Percentiles rank a stretch among this genome's conserved stretches.
Conservation (phyloP, 1,140 invertebrate species). For the Holotrichia oblita region DNA sequence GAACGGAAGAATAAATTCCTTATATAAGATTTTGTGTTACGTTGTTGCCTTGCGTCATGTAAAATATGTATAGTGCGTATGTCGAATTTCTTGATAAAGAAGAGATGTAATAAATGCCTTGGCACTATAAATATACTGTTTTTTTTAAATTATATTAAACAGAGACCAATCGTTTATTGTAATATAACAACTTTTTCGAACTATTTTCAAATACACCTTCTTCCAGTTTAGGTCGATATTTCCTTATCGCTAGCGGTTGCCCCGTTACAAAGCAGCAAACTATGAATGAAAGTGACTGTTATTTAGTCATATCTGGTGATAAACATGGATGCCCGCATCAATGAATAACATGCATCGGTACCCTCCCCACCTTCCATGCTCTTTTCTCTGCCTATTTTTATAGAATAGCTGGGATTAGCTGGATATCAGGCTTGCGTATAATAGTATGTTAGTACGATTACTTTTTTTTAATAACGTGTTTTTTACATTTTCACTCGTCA, state of each 20-base stretch:
- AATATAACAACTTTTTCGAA: conserved; percentile 15
- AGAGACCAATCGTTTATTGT: too few species aligned
- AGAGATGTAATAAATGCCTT: too few species aligned
- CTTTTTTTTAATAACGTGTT: too few species aligned
- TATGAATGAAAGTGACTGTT: conserved; percentile 22
- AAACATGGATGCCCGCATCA: conserved; percentile 5
- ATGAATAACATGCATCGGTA: conserved; percentile 18
- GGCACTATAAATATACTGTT: too few species aligned
- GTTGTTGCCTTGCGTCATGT: neutral
- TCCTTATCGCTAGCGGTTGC: neutral
- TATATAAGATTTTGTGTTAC: neutral
- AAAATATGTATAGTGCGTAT: neutral
- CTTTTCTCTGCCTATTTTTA: neutral
- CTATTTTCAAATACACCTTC: neutral
- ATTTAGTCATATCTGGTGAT: conserved; percentile 20
- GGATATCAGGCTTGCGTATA: neutral
- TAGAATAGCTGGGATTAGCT: neutral
- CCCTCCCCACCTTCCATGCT: neutral
- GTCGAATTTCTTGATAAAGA: neutral
- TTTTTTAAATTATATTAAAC: too few species aligned
- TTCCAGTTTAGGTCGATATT: conserved; percentile 1
- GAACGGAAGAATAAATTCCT: conserved; percentile 10
- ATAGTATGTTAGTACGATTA: neutral
- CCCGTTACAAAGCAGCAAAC: neutral
- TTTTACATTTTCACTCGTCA: neutral